These are phyloP conservation scores for Leptoclinus maculatus DNA, from an alignment of 2,797 vertebrate species.

Conservation along the genomic window DNA sequence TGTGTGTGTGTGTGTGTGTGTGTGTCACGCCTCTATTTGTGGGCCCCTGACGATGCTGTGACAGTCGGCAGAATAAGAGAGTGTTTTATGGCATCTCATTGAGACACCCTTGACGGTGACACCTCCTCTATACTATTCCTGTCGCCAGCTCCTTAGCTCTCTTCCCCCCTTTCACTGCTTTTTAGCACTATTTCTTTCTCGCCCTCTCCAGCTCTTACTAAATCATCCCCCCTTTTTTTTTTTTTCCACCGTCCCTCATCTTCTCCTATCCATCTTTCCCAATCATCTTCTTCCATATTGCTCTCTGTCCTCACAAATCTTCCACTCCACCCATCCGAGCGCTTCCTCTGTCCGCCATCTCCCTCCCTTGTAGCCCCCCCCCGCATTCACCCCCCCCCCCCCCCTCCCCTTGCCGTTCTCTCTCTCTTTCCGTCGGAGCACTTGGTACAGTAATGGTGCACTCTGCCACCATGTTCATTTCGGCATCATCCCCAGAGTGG, in stretches of 20 bases:
- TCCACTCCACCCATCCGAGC: constrained; percentile 58
- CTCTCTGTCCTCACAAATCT: constrained; percentile 73
- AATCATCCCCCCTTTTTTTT: constrained; percentile 52
- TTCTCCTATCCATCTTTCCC: constrained; percentile 77
- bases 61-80: constrained; percentile 72
- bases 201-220: constrained; percentile 54
- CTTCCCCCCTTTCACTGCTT: constrained; percentile 49
- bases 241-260: constrained; percentile 58
- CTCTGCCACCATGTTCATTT: constrained; percentile 60
- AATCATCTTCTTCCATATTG: constrained; percentile 78
- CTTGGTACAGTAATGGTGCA: constrained; percentile 60
- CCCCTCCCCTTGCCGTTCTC: neutral
- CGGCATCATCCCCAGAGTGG: constrained; percentile 47
- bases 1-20: neutral
- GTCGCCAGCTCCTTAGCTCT: constrained; percentile 60
- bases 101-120: constrained; percentile 80
- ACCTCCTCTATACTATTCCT: constrained; percentile 73
- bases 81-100: constrained; percentile 79
- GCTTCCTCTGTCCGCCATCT: constrained; percentile 52
- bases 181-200: constrained; percentile 63
- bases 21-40: constrained; percentile 57
- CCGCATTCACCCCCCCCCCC: neutral
- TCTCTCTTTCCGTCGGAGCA: constrained; percentile 28
- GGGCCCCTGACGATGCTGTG: constrained; percentile 44
- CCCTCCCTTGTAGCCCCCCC: constrained; percentile 38